phyloP scores from a whole-genome alignment of 2,113 vertebrate genomes.

The Lepus europaeus region DNA sequence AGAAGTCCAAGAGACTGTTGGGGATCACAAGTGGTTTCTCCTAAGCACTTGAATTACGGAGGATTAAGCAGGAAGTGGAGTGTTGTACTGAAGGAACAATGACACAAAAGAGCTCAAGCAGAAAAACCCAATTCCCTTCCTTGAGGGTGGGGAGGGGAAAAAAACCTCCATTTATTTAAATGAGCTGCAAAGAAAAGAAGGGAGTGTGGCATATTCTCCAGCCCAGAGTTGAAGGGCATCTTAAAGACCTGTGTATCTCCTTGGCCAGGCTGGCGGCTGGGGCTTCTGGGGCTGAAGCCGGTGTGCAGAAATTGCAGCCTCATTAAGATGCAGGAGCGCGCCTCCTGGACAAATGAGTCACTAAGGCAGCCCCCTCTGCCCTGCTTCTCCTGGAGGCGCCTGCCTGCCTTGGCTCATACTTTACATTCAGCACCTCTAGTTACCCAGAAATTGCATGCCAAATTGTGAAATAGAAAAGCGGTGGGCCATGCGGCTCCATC shows the following conservation, averaged over 20 bases:
- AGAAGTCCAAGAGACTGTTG: slow-evolving; percentile 58
- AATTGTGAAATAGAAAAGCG: slow-evolving; percentile 71
- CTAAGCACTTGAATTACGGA: slow-evolving; percentile 82
- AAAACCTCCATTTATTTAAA: slow-evolving; percentile 81
- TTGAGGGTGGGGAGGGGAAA: slow-evolving; percentile 48
- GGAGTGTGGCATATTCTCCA: slow-evolving; percentile 42
- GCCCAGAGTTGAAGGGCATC: slow-evolving; percentile 65
- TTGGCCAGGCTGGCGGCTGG: neutral
- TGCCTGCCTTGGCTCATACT: slow-evolving; percentile 26
- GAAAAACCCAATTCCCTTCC: slow-evolving; percentile 83
- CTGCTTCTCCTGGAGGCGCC: neutral
- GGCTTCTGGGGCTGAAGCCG: neutral
- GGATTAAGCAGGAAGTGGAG: slow-evolving; percentile 80
- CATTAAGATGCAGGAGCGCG: slow-evolving; percentile 54
- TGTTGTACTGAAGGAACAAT: slow-evolving; percentile 76
- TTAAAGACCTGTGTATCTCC: slow-evolving; percentile 69
- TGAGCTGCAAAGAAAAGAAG: slow-evolving; percentile 68
- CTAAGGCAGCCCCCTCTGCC: neutral
- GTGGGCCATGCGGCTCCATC: neutral
- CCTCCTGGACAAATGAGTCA: slow-evolving; percentile 50
- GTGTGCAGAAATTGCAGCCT: neutral
- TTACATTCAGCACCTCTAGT: slow-evolving; percentile 44
- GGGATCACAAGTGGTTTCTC: slow-evolving; percentile 78
- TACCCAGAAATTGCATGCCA: slow-evolving; percentile 59
- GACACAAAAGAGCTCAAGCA: slow-evolving; percentile 79